Conservation (phyloP, 2,113 vertebrate species). For the Aptenodytes patagonicus region DNA sequence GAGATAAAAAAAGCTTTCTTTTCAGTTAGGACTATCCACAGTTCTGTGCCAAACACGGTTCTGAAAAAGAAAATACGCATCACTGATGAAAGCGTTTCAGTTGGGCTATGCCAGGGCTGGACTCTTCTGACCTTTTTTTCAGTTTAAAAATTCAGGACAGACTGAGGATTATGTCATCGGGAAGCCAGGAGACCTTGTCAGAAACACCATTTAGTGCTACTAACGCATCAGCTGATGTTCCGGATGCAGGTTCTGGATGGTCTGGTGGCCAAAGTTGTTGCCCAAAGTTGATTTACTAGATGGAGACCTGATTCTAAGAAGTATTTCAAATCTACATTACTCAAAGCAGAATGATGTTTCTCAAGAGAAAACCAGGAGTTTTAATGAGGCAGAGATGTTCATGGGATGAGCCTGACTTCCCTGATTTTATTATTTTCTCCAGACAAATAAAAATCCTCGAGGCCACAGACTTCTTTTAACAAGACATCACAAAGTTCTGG, state of each 20-base stretch:
- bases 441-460: not conserved
- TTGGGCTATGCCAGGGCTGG: not conserved
- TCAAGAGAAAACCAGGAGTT: not conserved
- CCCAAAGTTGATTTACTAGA: not conserved
- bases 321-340: fast-evolving
- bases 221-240: not conserved
- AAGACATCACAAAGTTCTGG: not conserved
- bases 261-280: not conserved
- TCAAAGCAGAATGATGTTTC: not conserved
- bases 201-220: not conserved
- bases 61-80: not conserved
- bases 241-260: not conserved
- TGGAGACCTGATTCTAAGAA: not conserved
- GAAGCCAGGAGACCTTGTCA: not conserved
- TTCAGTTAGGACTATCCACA: not conserved
- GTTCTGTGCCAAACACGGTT: not conserved
- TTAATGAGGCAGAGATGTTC: not conserved
- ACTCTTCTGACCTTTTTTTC: not conserved
- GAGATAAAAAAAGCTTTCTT: not conserved
- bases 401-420: not conserved
- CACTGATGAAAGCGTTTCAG: not conserved
- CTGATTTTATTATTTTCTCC: not conserved
- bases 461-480: not conserved
- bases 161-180: not conserved
- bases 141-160: not conserved